Percentiles rank a stretch among this genome's conserved stretches.
phyloP scores from a whole-genome alignment of 2,888 invertebrate genomes.

The Lepidocyrtoides sp. region DNA sequence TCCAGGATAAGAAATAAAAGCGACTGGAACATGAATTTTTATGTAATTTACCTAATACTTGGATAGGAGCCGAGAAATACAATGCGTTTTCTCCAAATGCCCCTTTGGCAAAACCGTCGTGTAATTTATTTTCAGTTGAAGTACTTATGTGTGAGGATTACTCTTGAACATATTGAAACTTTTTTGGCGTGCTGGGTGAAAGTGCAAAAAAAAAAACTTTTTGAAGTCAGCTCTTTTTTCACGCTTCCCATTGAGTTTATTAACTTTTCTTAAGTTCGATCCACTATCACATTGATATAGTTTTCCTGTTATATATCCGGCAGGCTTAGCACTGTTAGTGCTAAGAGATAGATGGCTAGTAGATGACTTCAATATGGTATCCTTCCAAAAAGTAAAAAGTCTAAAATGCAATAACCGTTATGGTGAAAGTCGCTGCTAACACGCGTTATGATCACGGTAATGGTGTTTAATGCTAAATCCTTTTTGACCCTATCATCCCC shows the following conservation, averaged over 20 bases:
- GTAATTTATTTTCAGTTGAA: too few species aligned
- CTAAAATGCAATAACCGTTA: slow-evolving; percentile 55
- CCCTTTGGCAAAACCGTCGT: not conserved
- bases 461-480: slow-evolving; percentile 58
- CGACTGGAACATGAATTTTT: slow-evolving; percentile 58
- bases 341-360: too few species aligned
- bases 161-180: slow-evolving; percentile 15
- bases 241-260: slow-evolving; percentile 8
- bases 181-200: slow-evolving; percentile 26
- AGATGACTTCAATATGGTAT: not conserved
- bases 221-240: slow-evolving; percentile 14
- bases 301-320: not conserved
- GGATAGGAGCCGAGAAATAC: not conserved
- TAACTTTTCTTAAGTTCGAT: slow-evolving; percentile 25
- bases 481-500: slow-evolving; percentile 54
- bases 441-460: slow-evolving; percentile 30
- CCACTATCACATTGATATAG: not conserved
- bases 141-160: not conserved
- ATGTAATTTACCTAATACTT: slow-evolving; percentile 44
- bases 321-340: not conserved
- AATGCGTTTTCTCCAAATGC: not conserved
- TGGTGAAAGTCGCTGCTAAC: slow-evolving; percentile 45
- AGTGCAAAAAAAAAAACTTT: slow-evolving; percentile 34
- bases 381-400: slow-evolving; percentile 32
- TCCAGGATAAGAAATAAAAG: slow-evolving; percentile 28